A percentile compares a stretch with the other conserved stretches of the same genome.
Evolutionary conservation across 2,113 vertebrate species (phyloP).

Genomic region (Engystomops pustulosus): DNA sequence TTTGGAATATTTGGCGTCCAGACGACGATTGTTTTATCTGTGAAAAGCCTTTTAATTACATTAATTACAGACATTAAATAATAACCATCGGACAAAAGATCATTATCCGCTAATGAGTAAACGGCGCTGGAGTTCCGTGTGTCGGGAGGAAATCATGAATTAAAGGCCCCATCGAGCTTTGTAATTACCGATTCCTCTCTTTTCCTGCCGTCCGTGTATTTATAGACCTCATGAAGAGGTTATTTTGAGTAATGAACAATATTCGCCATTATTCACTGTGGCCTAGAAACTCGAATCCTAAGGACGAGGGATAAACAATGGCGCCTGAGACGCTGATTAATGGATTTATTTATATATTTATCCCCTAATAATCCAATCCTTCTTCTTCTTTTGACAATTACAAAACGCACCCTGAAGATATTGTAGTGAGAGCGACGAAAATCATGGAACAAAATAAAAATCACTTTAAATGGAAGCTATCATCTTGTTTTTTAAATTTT

Average conservation of each 20-base stretch:
- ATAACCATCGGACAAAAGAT: background rate
- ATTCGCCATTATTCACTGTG: slow-evolving; percentile 22
- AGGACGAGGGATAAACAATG: background rate
- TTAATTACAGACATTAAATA: slow-evolving; percentile 1
- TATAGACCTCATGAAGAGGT: slow-evolving; percentile 19
- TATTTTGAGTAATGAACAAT: slow-evolving; percentile 8
- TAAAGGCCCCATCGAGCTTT: background rate
- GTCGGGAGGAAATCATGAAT: background rate
- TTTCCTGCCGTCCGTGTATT: background rate
- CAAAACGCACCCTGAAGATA: background rate
- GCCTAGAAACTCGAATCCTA: slow-evolving; percentile 11
- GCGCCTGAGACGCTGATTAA: background rate
- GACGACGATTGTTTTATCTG: background rate
- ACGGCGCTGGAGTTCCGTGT: background rate
- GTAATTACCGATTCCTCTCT: background rate
- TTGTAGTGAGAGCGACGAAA: background rate
- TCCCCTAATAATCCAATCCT: background rate
- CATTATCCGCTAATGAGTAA: background rate
- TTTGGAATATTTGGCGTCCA: background rate
- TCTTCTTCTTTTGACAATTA: background rate
- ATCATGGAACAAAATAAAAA: too few relatives aligned
- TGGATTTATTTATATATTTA: background rate
- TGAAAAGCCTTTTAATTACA: background rate
- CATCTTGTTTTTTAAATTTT: too few relatives aligned
- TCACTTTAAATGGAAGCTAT: too few relatives aligned